Evolutionary conservation across 2,113 vertebrate species (phyloP).

Genomic region (Cryptomyrus ogoouensis): DNA sequence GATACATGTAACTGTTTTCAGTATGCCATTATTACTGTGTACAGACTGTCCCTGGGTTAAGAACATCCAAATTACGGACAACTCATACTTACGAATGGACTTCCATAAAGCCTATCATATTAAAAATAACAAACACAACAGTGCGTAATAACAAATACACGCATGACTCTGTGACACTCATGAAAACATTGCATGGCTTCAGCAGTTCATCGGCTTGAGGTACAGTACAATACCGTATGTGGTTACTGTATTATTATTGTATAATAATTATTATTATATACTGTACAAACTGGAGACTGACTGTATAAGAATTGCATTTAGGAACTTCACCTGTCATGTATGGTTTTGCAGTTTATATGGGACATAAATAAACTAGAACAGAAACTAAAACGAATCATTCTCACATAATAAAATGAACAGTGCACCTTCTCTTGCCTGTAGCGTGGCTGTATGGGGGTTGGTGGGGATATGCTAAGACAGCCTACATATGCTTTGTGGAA

Average conservation of each 20-base stretch:
- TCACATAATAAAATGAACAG: not conserved
- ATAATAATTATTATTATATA: not conserved
- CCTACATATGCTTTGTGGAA: not conserved
- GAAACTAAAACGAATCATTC: not conserved
- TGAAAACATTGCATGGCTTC: not conserved
- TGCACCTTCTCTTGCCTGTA: not conserved
- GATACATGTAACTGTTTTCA: not conserved
- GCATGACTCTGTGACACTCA: not conserved
- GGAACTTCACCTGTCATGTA: not conserved
- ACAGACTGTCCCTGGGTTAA: not conserved
- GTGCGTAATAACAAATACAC: no score
- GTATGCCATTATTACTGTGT: not conserved
- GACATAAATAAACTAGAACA: not conserved
- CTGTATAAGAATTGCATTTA: not conserved
- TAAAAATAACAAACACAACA: not conserved
- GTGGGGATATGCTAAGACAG: not conserved
- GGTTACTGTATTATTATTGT: not conserved
- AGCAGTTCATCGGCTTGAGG: not conserved
- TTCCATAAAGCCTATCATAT: no score
- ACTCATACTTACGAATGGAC: not conserved
- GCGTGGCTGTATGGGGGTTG: not conserved
- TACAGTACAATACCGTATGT: not conserved
- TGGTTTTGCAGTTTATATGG: not conserved
- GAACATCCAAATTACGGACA: not conserved
- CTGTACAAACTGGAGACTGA: not conserved